A percentile compares a stretch with the other conserved stretches of the same genome.
Conservation (phyloP, 1,140 invertebrate genomes). For the Procambarus virginalis region DNA sequence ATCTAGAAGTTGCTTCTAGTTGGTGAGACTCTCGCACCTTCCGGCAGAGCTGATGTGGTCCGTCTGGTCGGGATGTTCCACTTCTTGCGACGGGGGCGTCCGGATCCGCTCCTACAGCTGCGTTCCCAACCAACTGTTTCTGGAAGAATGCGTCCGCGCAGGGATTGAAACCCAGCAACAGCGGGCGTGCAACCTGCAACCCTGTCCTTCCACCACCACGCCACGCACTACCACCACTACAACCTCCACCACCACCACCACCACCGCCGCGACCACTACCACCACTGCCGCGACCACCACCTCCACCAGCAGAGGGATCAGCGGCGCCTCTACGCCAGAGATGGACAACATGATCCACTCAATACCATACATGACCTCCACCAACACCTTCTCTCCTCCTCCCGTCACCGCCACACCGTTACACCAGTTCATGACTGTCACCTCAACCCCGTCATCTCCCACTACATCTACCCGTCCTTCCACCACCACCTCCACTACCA, state of each 20-base stretch:
- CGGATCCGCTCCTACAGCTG: constrained; percentile 48
- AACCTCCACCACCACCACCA: constrained; percentile 46
- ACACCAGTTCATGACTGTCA: neutral
- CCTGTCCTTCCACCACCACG: constrained; percentile 46
- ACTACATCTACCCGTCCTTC: neutral
- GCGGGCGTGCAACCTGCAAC: constrained; percentile 48
- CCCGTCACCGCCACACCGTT: neutral
- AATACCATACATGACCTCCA: constrained; percentile 4
- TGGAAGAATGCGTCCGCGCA: constrained; percentile 42
- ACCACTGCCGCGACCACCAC: neutral
- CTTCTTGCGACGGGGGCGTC: constrained; percentile 55
- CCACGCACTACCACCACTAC: neutral
- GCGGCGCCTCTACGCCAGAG: neutral
- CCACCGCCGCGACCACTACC: neutral
- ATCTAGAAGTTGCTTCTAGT: too few species aligned
- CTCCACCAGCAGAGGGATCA: neutral
- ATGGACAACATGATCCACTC: neutral
- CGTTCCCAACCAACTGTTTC: constrained; percentile 31
- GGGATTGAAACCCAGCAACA: constrained; percentile 59
- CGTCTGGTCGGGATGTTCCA: constrained; percentile 59
- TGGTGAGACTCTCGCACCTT: too few species aligned
- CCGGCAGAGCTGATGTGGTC: constrained; percentile 50
- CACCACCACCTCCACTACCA: constrained; percentile 7
- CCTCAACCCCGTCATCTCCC: neutral
- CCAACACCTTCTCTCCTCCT: neutral